phyloP scores from a whole-genome alignment of 2,113 vertebrate species.

The Thomomys bottae region DNA sequence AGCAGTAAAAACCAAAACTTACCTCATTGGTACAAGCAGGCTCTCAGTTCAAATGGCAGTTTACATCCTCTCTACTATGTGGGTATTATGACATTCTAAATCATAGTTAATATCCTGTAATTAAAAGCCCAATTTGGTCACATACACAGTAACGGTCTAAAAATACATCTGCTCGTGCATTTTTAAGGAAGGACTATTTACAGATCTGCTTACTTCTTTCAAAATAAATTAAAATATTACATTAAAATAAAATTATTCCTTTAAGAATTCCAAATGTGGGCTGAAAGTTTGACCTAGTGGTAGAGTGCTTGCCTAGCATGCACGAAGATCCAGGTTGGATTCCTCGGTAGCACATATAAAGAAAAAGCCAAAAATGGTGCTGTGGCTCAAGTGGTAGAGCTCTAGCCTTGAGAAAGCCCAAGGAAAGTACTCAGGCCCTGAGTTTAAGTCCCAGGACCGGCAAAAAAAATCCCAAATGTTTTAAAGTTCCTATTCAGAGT shows the following conservation, averaged over 20 bases:
- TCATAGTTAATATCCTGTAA: constrained; percentile 40
- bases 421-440: no score
- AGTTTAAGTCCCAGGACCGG: background rate
- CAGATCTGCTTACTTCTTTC: constrained; percentile 6
- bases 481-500: background rate
- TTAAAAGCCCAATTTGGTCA: constrained; percentile 51
- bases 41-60: background rate
- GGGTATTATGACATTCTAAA: constrained; percentile 28
- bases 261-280: background rate
- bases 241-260: background rate
- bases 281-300: no score
- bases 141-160: background rate
- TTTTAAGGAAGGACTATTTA: constrained; percentile 31
- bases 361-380: no score
- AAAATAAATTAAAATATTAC: constrained; percentile 37
- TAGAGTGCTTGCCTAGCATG: no score
- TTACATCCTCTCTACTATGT: background rate
- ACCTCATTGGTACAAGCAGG: background rate
- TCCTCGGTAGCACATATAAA: background rate
- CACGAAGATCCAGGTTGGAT: no score
- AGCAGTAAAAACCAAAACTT: background rate
- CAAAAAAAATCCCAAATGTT: background rate
- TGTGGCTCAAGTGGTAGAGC: no score
- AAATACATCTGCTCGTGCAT: constrained; percentile 12
- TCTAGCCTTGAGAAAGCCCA: background rate